phyloP scores from a whole-genome alignment of 2,797 vertebrate genomes.

The Aselliscus stoliczkanus region DNA sequence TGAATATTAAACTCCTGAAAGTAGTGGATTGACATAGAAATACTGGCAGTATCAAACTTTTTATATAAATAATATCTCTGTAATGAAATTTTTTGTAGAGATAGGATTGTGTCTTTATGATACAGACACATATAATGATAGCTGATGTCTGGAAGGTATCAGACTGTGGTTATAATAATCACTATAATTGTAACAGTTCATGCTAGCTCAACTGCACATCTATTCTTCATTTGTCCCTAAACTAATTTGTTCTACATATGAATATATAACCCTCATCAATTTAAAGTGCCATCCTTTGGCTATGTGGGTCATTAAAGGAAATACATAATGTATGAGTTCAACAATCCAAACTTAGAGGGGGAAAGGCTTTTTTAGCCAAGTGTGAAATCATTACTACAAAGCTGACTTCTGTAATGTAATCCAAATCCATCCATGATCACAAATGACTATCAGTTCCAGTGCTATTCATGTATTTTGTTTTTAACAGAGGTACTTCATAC shows the following conservation, averaged over 20 bases:
- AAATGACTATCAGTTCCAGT: slow-evolving; percentile 65
- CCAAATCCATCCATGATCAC: slow-evolving; percentile 70
- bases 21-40: slow-evolving; percentile 52
- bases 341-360: slow-evolving; percentile 69
- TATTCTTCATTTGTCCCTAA: slow-evolving; percentile 83
- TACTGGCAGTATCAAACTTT: slow-evolving; percentile 17
- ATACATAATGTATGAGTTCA: slow-evolving; percentile 82
- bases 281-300: slow-evolving; percentile 80
- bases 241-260: slow-evolving; percentile 81
- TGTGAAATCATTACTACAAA: slow-evolving; percentile 61
- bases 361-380: slow-evolving; percentile 69
- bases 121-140: slow-evolving; percentile 69
- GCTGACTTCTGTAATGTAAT: slow-evolving; percentile 65
- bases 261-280: slow-evolving; percentile 84
- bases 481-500: slow-evolving; percentile 38
- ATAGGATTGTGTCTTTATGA: slow-evolving; percentile 57
- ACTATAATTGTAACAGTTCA: slow-evolving; percentile 80
- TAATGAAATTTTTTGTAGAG: slow-evolving; percentile 66
- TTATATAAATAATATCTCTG: slow-evolving; percentile 42
- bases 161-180: slow-evolving; percentile 77
- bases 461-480: slow-evolving; percentile 38
- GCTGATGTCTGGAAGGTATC: slow-evolving; percentile 77
- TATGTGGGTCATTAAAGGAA: slow-evolving; percentile 78
- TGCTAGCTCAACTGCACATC: slow-evolving; percentile 78
- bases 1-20: slow-evolving; percentile 59